These are phyloP conservation scores for Gibbula magus DNA, from an alignment of 2,888 invertebrate species.

Conservation along the genomic window DNA sequence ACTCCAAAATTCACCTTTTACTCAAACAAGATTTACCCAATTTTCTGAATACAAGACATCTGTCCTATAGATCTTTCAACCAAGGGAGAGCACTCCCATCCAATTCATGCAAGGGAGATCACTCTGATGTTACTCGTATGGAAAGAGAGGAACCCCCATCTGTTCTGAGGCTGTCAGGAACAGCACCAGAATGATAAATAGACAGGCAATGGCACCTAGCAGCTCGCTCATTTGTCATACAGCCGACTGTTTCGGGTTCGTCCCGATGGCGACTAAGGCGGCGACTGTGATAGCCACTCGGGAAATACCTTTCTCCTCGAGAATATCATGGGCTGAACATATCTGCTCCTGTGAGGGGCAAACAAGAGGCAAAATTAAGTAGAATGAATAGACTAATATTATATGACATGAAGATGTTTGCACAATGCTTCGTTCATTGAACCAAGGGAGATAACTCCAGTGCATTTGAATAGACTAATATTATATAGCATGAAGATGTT, in stretches of 20 bases:
- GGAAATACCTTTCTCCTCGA: conserved; percentile 88
- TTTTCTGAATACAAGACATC: too few species aligned
- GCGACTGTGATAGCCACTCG: conserved; percentile 92
- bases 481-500: too few species aligned
- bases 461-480: neutral
- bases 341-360: conserved; percentile 84
- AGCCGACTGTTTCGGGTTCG: conserved; percentile 59
- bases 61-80: too few species aligned
- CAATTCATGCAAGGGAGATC: neutral
- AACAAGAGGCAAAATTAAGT: neutral
- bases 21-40: too few species aligned
- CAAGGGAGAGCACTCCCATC: neutral
- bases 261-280: conserved; percentile 80
- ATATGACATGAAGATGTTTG: too few species aligned
- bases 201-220: conserved; percentile 51
- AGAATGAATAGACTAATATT: neutral
- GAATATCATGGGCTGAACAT: conserved; percentile 93
- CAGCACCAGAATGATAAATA: conserved; percentile 47
- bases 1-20: too few species aligned
- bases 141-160: conserved; percentile 49
- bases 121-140: conserved; percentile 35
- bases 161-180: conserved; percentile 49
- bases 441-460: too few species aligned
- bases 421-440: too few species aligned
- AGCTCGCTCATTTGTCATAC: conserved; percentile 56